Evolutionary conservation across 2,888 invertebrate species (phyloP), one percentile per base, ranked within the genome.

Genomic region (Encarsia formosa): DNA sequence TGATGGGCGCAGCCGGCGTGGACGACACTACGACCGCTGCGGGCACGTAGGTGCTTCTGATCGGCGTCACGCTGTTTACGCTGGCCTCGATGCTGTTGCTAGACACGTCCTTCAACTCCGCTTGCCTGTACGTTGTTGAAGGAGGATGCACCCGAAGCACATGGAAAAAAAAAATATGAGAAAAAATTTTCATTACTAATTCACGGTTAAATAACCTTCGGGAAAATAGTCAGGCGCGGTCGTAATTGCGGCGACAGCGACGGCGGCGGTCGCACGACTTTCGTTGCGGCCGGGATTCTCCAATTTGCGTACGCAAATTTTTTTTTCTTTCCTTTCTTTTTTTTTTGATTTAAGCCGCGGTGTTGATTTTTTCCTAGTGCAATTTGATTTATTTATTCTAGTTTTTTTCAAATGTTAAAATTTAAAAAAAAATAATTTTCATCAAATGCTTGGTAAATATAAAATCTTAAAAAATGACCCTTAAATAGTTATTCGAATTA

Each of bases 61-160:
- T 57, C 19, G 68, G 65, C 46, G 62, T 61, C 4, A 54, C 53
- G 3, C 67, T 66, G 22, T 62, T 68, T 16, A 67, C 66, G 24
- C 62, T 69, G 18, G 61, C 55, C 51, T 66, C 72, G 41, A 72
- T 66, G 44, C 67, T 70, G 56, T 73, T 73, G 47, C 66, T 65
- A 22, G 68, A 52, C 15, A 66, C 59, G 45, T 68, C 67, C 51
- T 64, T 66, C 34, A 64, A 32, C 46, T 65, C 63, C 6, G 68
- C 62, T 62, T 65, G 64, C 46, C 73, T 73, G 62, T 16, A 49
- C n/a, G n/a, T n/a, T n/a, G n/a, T n/a, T n/a, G n/a, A n/a, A n/a
- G 2, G 11, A 15, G 18, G 4, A 37, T 19, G 15, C n/a, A 35
- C 13, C 9, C 5, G 16, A 23, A 16, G 24, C 16, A 20, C 20